Evolutionary conservation across 2,888 invertebrate species (phyloP).

Genomic region (Pseudococcus jackbeardsleyi): DNA sequence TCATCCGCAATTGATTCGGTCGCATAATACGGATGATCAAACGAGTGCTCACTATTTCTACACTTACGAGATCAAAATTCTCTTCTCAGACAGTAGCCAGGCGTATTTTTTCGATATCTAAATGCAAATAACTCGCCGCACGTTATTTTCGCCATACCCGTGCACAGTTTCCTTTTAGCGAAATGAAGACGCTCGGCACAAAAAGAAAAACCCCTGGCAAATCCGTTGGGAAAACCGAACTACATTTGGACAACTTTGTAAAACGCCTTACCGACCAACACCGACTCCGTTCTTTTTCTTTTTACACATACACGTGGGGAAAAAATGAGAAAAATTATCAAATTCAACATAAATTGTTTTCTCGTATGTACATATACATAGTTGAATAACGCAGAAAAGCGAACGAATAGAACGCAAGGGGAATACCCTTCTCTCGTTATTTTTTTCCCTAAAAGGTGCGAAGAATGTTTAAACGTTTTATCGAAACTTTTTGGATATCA

Average conservation of each 20-base stretch:
- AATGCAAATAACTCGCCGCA: conserved; percentile 39
- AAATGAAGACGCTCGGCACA: not conserved
- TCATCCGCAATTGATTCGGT: too few relatives aligned
- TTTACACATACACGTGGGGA: not conserved
- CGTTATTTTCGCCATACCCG: not conserved
- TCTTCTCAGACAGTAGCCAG: too few relatives aligned
- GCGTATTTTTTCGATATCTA: conserved; percentile 31
- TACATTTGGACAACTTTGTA: conserved; percentile 7
- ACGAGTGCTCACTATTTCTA: too few relatives aligned
- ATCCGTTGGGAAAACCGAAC: conserved; percentile 14
- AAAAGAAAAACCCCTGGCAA: not conserved
- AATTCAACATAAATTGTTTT: conserved; percentile 52
- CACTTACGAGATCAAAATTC: too few relatives aligned
- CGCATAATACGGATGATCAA: too few relatives aligned
- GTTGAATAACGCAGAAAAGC: not conserved
- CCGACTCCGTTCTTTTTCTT: not conserved
- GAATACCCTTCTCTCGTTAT: not conserved
- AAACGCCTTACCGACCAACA: not conserved
- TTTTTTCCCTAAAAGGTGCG: conserved; percentile 16
- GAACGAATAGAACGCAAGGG: not conserved
- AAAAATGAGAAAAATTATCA: conserved; percentile 52
- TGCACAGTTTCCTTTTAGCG: not conserved
- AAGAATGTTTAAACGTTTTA: conserved; percentile 50
- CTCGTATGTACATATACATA: not conserved
- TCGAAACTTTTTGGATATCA: conserved; percentile 54